phyloP scores from a whole-genome alignment of 2,888 invertebrate genomes.

The Sycophila texana region DNA sequence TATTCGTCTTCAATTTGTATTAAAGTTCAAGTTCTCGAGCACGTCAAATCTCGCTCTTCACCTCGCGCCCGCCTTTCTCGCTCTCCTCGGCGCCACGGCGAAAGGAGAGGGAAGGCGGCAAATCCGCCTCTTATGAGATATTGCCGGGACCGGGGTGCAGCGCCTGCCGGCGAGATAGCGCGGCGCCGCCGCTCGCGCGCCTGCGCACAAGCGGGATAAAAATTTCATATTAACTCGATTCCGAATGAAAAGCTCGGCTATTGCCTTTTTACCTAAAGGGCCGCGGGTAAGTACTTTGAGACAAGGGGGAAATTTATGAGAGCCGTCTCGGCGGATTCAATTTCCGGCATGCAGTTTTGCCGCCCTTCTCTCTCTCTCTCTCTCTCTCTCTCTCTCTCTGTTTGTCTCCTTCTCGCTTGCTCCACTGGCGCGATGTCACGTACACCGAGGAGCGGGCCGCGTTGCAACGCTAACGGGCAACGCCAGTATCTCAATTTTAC shows the following conservation, averaged over 20 bases:
- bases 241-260: constrained; percentile 56
- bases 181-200: not conserved
- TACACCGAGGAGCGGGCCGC: constrained; percentile 23
- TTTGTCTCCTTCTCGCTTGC: constrained; percentile 13
- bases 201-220: constrained; percentile 26
- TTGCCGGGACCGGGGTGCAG: not conserved
- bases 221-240: constrained; percentile 57
- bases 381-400: constrained; percentile 21
- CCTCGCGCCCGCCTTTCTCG: not conserved
- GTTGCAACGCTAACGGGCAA: constrained; percentile 39
- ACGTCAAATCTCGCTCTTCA: constrained; percentile 6
- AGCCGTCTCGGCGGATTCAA: constrained; percentile 53
- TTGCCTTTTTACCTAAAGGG: constrained; percentile 54
- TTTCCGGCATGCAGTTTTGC: constrained; percentile 45
- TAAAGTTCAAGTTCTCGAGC: constrained; percentile 9
- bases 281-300: constrained; percentile 54
- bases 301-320: constrained; percentile 58
- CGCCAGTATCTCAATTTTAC: constrained; percentile 53
- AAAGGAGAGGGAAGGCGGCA: not conserved
- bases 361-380: constrained; percentile 23
- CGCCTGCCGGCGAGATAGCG: not conserved
- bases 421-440: constrained; percentile 37
- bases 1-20: constrained; percentile 26
- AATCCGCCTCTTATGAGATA: constrained; percentile 41
- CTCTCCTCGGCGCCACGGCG: not conserved